phyloP scores from a whole-genome alignment of 2,888 invertebrate genomes.

The Zonitis immaculata region DNA sequence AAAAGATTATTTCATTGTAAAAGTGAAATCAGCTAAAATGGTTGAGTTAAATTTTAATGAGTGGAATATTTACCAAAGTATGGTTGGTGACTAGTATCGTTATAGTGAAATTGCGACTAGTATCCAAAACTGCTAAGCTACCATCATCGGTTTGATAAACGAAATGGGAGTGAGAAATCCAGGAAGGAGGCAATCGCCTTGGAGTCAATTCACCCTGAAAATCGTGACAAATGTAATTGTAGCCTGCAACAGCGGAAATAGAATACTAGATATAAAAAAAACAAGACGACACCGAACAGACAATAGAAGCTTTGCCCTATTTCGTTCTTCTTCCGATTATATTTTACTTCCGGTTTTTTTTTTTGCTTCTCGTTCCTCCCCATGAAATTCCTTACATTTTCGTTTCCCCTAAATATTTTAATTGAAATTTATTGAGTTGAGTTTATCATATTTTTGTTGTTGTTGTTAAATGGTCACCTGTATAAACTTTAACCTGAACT shows the following conservation, averaged over 20 bases:
- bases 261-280: constrained; percentile 8
- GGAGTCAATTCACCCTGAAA: constrained; percentile 46
- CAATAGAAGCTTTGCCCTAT: neutral
- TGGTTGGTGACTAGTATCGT: constrained; percentile 80
- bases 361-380: neutral
- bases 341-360: neutral
- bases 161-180: constrained; percentile 77
- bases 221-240: constrained; percentile 23
- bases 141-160: constrained; percentile 86
- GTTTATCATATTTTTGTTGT: neutral
- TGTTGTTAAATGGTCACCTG: neutral
- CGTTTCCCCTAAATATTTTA: neutral
- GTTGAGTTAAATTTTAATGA: too few relatives aligned
- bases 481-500: neutral
- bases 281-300: neutral
- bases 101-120: constrained; percentile 68
- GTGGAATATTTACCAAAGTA: constrained; percentile 69
- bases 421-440: neutral
- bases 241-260: constrained; percentile 18
- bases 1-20: neutral
- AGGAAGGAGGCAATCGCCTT: constrained; percentile 64
- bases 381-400: constrained; percentile 7
- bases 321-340: neutral
- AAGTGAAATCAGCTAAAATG: neutral
- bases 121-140: constrained; percentile 73